Evolutionary conservation across 2,888 invertebrate species (phyloP).

Genomic region (Entomobrya multifasciata): DNA sequence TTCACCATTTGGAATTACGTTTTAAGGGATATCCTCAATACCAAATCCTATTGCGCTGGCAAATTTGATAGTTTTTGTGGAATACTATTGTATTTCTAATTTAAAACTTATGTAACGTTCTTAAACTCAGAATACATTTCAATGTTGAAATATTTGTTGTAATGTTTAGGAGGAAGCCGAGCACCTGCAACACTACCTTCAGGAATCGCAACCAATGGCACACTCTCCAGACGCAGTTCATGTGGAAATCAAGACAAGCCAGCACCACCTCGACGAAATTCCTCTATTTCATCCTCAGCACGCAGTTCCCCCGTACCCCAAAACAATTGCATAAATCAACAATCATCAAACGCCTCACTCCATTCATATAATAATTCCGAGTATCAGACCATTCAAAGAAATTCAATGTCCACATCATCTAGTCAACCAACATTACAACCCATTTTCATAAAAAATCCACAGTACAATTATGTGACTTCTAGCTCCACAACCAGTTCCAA

Average conservation of each 20-base stretch:
- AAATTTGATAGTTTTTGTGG: too few species aligned
- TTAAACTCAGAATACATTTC: not conserved
- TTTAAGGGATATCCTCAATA: too few species aligned
- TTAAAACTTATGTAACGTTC: too few species aligned
- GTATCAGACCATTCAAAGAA: slow-evolving; percentile 80
- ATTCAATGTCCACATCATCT: slow-evolving; percentile 11
- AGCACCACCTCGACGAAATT: slow-evolving; percentile 91
- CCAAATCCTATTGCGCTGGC: too few species aligned
- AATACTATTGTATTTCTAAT: too few species aligned
- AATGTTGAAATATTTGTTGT: slow-evolving; percentile 7
- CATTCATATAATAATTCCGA: slow-evolving; percentile 39
- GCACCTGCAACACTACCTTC: not conserved
- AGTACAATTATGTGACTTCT: slow-evolving; percentile 55
- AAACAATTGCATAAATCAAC: slow-evolving; percentile 38
- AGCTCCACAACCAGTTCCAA: slow-evolving; percentile 15
- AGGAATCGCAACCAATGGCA: slow-evolving; percentile 73
- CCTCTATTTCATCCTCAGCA: slow-evolving; percentile 81
- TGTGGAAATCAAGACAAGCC: slow-evolving; percentile 84
- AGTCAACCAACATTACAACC: slow-evolving; percentile 80
- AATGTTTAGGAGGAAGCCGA: not conserved
- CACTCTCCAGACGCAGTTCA: slow-evolving; percentile 84
- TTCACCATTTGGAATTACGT: too few species aligned
- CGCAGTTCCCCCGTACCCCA: slow-evolving; percentile 54
- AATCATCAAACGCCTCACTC: slow-evolving; percentile 20
- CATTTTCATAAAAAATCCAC: slow-evolving; percentile 75